Evolutionary conservation across 2,797 vertebrate species (phyloP).

Genomic region (Fundulus diaphanus): DNA sequence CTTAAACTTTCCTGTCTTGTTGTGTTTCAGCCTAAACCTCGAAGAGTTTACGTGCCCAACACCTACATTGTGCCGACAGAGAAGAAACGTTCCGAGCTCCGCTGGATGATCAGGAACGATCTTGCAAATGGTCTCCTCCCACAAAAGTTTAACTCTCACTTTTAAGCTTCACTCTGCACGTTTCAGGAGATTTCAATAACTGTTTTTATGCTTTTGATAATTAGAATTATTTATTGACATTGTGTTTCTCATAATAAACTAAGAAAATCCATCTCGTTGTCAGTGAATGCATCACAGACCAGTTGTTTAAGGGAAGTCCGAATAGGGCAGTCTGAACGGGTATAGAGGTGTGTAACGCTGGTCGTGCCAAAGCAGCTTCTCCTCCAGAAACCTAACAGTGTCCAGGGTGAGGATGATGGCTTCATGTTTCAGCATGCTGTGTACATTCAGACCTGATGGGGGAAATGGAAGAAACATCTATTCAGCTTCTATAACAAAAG

Average conservation of each 20-base stretch:
- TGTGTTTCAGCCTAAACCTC: constrained; percentile 73
- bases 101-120: constrained; percentile 87
- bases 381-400: constrained; percentile 85
- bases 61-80: constrained; percentile 86
- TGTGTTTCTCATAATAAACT: constrained; percentile 56
- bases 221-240: constrained; percentile 48
- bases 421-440: constrained; percentile 91
- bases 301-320: constrained; percentile 75
- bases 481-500: background rate
- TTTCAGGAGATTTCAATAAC: constrained; percentile 6
- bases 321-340: constrained; percentile 86
- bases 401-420: constrained; percentile 86
- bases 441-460: constrained; percentile 86
- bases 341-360: constrained; percentile 80
- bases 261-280: constrained; percentile 17
- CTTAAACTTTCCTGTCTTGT: background rate
- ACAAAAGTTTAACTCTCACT: constrained; percentile 53
- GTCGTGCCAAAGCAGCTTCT: constrained; percentile 90
- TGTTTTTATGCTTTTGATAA: constrained; percentile 23
- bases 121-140: constrained; percentile 84
- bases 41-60: constrained; percentile 78
- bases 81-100: constrained; percentile 88
- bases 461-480: background rate
- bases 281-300: constrained; percentile 38
- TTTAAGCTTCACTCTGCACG: constrained; percentile 13